Base-by-base conservation (phyloP, 2,113 vertebrate species). In the Gymnorhina tibicen region DNA sequence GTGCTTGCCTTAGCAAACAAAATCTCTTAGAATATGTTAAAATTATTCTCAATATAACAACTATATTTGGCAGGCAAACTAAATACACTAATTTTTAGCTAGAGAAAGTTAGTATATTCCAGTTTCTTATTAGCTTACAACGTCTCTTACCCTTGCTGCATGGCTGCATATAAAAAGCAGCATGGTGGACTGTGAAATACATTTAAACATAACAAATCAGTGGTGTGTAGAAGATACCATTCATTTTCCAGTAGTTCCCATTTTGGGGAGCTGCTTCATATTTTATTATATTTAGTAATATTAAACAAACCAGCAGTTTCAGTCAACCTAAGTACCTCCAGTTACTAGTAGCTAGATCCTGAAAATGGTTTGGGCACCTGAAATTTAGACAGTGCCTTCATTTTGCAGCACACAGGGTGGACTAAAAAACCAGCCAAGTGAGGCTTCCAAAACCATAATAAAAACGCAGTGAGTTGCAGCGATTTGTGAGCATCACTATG, bases 1-100 rank as follows among this genome's bases (percentile, higher is more conserved):
- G 28, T 95, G 69, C 88, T 69, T 95, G 62, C 53, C 83, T 97
- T 90, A 84, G 82, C 80, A 95, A 96, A 89, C 81, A 94, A 91
- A 97, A 97, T 94, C 89, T 94, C 72, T 89, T 96, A 64, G 60
- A 92, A 67, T 86, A 52, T 3, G 3, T 77, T 63, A 80, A 91
- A 95, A 77, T 46, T 0, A 13, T 30, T 91, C 35, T 78, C 35
- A 39, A 1, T 28, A 9, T 82, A 76, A 75, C 3, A 16, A 44
- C 42, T 70, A 16, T 42, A 56, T 89, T 92, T 75, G 46, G 33
- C 55, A 75, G 21, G 37, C 28, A 73, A 85, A 58, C 6, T 8
- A 15, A 3, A 0, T 60, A 49, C 13, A 27, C 11, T 59, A 12
- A 30, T 50, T 92, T 92, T 89, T 58, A 92, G 10, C 28, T 55